These are phyloP conservation scores for Himalopsyche tibetana DNA, from an alignment of 2,888 invertebrate genomes.

Conservation along the genomic window DNA sequence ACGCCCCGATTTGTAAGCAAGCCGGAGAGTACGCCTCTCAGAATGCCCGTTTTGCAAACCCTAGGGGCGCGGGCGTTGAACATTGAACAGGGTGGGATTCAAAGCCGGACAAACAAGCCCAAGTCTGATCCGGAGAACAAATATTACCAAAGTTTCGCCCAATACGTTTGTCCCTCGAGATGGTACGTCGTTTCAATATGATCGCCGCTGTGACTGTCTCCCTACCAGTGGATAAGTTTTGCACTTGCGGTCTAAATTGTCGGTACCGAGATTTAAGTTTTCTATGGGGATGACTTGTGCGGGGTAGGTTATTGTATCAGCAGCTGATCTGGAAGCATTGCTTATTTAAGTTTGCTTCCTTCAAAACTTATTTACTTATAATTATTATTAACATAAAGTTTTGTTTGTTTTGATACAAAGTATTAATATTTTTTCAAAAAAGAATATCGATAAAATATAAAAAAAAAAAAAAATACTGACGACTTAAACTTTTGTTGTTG, in stretches of 20 bases:
- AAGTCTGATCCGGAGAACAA: slow-evolving; percentile 65
- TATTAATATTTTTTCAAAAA: no score
- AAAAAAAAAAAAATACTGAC: no score
- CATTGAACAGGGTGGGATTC: background rate
- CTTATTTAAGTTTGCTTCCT: background rate
- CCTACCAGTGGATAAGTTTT: slow-evolving; percentile 49
- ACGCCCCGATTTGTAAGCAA: no score
- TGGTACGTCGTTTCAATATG: slow-evolving; percentile 12
- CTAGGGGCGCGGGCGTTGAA: background rate
- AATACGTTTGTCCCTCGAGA: slow-evolving; percentile 55
- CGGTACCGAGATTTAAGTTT: slow-evolving; percentile 4
- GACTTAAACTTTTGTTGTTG: no score
- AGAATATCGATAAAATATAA: no score
- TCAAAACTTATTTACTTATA: no score
- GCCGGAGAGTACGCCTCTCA: background rate
- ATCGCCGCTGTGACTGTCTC: slow-evolving; percentile 33
- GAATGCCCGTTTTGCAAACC: background rate
- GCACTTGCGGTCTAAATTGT: slow-evolving; percentile 54
- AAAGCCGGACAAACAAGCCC: slow-evolving; percentile 56
- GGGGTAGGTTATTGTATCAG: background rate
- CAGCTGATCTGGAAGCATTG: slow-evolving; percentile 7
- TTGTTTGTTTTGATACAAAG: no score
- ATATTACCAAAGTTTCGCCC: slow-evolving; percentile 64
- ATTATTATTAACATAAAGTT: no score
- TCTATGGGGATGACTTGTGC: background rate